Percentiles rank a stretch among this genome's conserved stretches.
Conservation (phyloP, 2,113 vertebrate genomes). For the Podarcis raffonei region DNA sequence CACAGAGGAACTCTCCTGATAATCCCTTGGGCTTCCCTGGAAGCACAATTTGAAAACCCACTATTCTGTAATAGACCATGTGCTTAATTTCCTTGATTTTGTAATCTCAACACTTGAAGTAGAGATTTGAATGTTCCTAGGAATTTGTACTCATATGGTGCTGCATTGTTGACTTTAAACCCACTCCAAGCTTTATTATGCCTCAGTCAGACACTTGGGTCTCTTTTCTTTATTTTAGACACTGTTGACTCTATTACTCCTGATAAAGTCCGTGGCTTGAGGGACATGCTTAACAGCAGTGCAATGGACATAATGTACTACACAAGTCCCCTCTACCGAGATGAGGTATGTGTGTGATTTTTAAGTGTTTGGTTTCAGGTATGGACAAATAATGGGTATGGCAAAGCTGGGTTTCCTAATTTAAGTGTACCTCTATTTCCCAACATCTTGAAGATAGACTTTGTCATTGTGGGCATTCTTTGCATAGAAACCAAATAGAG, state of each 20-base stretch:
- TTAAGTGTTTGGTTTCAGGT: background rate
- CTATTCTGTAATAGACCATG: too few species aligned
- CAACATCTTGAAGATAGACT: background rate
- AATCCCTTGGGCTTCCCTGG: background rate
- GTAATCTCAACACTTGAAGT: background rate
- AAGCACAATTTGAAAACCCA: background rate
- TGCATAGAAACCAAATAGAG: background rate
- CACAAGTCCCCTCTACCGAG: conserved; percentile 94
- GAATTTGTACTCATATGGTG: fast-evolving
- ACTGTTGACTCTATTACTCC: conserved; percentile 98
- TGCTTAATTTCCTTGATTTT: background rate
- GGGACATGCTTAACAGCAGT: conserved; percentile 97
- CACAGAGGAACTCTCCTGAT: background rate
- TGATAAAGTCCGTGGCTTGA: conserved; percentile 94
- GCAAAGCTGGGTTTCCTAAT: background rate
- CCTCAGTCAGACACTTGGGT: background rate
- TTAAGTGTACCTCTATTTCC: background rate
- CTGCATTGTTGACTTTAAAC: background rate
- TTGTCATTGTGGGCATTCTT: background rate
- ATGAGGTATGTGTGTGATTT: conserved; percentile 81
- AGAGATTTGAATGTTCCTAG: background rate
- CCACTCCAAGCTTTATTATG: background rate
- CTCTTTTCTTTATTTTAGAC: conserved; percentile 72
- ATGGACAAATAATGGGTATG: background rate
- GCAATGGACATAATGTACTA: conserved; percentile 99